Base-by-base conservation (phyloP, 2,888 invertebrate genomes). In the Seira musarum region DNA sequence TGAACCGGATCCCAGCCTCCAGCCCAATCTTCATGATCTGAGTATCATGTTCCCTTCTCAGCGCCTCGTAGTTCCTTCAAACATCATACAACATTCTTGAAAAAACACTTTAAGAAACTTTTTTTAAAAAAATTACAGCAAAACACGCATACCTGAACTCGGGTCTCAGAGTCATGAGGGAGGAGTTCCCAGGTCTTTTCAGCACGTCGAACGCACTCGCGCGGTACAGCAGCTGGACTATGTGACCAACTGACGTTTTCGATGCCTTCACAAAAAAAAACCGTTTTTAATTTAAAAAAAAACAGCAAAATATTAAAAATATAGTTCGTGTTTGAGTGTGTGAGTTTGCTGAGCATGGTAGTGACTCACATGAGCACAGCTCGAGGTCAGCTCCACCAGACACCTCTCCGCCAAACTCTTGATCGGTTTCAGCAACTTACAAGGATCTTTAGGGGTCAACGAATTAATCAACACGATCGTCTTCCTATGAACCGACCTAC, bases 191-290 rank as follows among this genome's bases (percentile, higher is more conserved):
- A 87, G 98, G 98, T 63, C 98, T 92, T 89, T 99, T 99, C 1
- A 96, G 96, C 49, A 98, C 98, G 92, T 97, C 98, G 90, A 99
- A 99, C 90, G 99, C 99, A 82, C 98, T 98, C 67, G 99, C 99
- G 87, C 99, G 92, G 89, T 99, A 99, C 25, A 99, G 91, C 70
- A 99, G 92, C 89, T 99, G 99, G 74, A 99, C 98, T 63, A 99
- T 99, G 90, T 99, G 99, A 13, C 77, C 80, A 21, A 80, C 80
- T 19, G 75, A 75, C 15, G 80, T 80, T 30, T 80, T 80, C 2
- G 80, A 80, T 1, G 80, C 80, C 80, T 80, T 21, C 0, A 73
- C 30, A 46, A 21, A 24, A 49, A 46, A 61, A 72, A 24, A n/a
- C n/a, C n/a, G n/a, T n/a, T n/a, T n/a, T n/a, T n/a, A n/a, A n/a